These are phyloP conservation scores for Lutjanus campechanus DNA, from an alignment of 2,797 vertebrate genomes.

Conservation along the genomic window DNA sequence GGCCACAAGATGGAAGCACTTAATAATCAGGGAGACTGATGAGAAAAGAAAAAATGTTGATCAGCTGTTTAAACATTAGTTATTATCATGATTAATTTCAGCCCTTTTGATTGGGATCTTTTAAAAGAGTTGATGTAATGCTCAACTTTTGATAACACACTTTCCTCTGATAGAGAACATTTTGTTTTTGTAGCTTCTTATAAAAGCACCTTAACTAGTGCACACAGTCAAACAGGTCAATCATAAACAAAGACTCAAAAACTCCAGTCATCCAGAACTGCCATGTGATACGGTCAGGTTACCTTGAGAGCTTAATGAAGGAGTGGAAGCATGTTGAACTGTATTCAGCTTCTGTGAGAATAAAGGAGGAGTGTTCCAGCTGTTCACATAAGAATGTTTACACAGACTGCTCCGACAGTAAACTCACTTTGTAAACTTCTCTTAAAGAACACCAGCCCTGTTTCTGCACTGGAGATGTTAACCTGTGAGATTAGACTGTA, in stretches of 20 bases:
- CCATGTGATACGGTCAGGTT: slow-evolving; percentile 22
- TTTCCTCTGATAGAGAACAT: slow-evolving; percentile 21
- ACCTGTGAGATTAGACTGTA: slow-evolving; percentile 5
- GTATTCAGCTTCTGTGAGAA: slow-evolving; percentile 37
- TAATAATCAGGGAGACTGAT: slow-evolving; percentile 52
- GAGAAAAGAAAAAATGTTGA: not conserved
- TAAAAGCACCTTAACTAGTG: slow-evolving; percentile 11
- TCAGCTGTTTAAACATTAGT: not conserved
- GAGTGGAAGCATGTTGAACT: slow-evolving; percentile 25
- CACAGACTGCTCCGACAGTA: slow-evolving; percentile 57
- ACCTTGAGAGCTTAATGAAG: slow-evolving; percentile 48
- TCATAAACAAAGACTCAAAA: slow-evolving; percentile 3
- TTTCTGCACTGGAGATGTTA: slow-evolving; percentile 38
- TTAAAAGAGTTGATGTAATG: slow-evolving; percentile 4
- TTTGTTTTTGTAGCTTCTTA: slow-evolving; percentile 52
- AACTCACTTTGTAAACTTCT: slow-evolving; percentile 52
- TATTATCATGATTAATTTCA: slow-evolving; percentile 10
- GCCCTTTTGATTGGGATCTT: slow-evolving; percentile 20
- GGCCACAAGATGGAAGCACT: slow-evolving; percentile 79
- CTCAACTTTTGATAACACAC: slow-evolving; percentile 15
- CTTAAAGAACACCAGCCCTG: slow-evolving; percentile 42
- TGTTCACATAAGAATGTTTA: slow-evolving; percentile 81
- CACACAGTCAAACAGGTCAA: slow-evolving; percentile 15
- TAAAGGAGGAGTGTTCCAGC: slow-evolving; percentile 66
- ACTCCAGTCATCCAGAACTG: slow-evolving; percentile 9